Evolutionary conservation across 2,797 vertebrate species (phyloP).

Genomic region (Clarias platycephalus): DNA sequence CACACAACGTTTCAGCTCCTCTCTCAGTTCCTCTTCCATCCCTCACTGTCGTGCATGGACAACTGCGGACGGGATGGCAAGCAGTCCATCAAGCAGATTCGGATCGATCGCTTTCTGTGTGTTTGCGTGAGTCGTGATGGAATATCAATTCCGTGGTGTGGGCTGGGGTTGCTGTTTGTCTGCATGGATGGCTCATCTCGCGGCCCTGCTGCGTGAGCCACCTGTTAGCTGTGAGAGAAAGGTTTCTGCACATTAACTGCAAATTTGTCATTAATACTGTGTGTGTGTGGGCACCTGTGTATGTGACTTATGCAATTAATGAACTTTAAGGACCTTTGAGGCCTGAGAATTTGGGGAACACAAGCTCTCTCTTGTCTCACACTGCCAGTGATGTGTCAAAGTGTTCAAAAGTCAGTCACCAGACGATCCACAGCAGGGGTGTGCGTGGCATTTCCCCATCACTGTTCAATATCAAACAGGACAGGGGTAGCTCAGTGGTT

Average conservation of each 20-base stretch:
- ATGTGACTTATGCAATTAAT: neutral
- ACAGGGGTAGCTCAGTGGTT: too few species aligned
- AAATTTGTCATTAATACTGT: constrained; percentile 11
- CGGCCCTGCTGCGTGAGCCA: constrained; percentile 50
- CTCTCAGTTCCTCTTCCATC: neutral
- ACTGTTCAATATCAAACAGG: too few species aligned
- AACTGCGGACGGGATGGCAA: neutral
- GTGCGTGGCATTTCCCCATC: too few species aligned
- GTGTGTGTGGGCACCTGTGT: neutral
- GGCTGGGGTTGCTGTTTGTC: constrained; percentile 10
- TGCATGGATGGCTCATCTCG: constrained; percentile 39
- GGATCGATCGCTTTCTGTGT: constrained; percentile 35
- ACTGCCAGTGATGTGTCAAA: neutral
- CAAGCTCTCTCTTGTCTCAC: neutral
- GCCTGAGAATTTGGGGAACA: neutral
- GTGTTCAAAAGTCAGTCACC: neutral
- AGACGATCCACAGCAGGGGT: neutral
- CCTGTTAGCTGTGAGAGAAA: constrained; percentile 53
- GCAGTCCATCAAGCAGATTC: constrained; percentile 3
- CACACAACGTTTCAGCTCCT: neutral
- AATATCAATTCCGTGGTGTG: constrained; percentile 9
- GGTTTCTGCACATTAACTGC: constrained; percentile 31
- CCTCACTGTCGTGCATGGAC: neutral
- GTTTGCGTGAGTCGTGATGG: constrained; percentile 37
- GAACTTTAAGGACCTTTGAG: neutral